Evolutionary conservation across 2,797 vertebrate species (phyloP).

Genomic region (Podargus strigoides): DNA sequence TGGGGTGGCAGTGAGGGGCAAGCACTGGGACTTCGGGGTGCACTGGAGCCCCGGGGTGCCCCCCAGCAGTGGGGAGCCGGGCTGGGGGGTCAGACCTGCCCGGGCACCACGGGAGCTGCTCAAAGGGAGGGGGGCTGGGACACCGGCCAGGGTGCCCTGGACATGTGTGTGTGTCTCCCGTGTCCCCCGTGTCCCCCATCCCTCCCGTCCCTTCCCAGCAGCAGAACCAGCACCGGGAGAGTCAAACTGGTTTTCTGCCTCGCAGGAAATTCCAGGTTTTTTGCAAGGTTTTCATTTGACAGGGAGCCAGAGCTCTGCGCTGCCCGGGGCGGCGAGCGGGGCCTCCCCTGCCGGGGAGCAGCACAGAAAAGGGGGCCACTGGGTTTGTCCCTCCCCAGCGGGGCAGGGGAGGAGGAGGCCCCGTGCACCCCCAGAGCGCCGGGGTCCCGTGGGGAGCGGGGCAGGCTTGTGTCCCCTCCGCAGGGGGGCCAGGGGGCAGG

Average conservation of each 20-base stretch:
- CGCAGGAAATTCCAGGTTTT: conserved; percentile 37
- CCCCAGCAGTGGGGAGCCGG: rapidly evolving
- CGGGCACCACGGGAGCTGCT: neutral
- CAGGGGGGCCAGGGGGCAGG: too few relatives aligned
- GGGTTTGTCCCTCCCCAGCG: neutral
- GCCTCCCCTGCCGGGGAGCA: neutral
- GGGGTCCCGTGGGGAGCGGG: rapidly evolving
- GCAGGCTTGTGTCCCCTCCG: neutral
- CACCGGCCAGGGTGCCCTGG: too few relatives aligned
- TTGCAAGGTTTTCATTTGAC: neutral
- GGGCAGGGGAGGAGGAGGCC: neutral
- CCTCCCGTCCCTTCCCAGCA: neutral
- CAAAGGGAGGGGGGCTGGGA: neutral
- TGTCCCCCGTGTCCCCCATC: neutral
- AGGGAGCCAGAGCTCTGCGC: neutral
- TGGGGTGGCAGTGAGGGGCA: neutral
- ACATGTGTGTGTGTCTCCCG: rapidly evolving
- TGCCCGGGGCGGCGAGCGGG: neutral
- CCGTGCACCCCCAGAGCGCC: rapidly evolving
- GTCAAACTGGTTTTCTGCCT: neutral
- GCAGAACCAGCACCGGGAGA: neutral
- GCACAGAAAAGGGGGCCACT: neutral
- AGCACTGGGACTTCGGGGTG: neutral
- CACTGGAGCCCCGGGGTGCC: neutral
- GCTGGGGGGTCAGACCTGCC: neutral